A percentile compares a stretch with the other conserved stretches of the same genome.
phyloP scores from a whole-genome alignment of 2,113 vertebrate species.

The Haliaeetus leucogaster region DNA sequence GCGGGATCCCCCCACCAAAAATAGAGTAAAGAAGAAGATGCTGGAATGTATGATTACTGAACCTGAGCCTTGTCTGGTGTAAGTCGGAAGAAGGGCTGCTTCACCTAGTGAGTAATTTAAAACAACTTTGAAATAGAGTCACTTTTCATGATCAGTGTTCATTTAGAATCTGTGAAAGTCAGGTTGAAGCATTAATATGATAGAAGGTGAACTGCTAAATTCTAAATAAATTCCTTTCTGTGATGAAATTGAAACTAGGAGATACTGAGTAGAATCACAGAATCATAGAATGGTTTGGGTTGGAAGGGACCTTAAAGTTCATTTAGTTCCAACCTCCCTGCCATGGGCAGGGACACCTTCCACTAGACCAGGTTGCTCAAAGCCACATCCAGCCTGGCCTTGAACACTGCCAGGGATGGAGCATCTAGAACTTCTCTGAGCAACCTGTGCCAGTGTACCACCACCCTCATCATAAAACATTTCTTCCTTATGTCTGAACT shows the following conservation, averaged over 20 bases:
- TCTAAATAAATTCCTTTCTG: background rate
- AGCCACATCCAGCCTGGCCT: too few relatives aligned
- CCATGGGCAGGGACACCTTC: too few relatives aligned
- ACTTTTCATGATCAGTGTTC: background rate
- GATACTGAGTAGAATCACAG: background rate
- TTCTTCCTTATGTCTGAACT: too few relatives aligned
- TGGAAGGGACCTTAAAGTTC: too few relatives aligned
- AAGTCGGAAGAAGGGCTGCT: background rate
- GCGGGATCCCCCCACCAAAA: background rate
- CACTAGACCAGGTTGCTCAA: too few relatives aligned
- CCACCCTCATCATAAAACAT: too few relatives aligned
- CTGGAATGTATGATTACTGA: background rate
- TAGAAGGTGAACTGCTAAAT: background rate
- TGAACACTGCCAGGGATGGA: too few relatives aligned
- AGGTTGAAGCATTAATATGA: background rate
- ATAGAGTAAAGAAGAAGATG: background rate
- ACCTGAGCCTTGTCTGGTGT: background rate
- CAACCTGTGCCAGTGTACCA: too few relatives aligned
- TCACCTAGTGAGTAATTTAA: background rate
- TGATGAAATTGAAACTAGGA: background rate
- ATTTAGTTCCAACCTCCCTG: too few relatives aligned
- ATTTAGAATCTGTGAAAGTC: background rate
- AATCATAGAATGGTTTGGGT: too few relatives aligned
- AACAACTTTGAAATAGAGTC: background rate
- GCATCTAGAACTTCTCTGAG: too few relatives aligned